Evolutionary conservation across 2,888 invertebrate species (phyloP).

Genomic region (Tachina fera): DNA sequence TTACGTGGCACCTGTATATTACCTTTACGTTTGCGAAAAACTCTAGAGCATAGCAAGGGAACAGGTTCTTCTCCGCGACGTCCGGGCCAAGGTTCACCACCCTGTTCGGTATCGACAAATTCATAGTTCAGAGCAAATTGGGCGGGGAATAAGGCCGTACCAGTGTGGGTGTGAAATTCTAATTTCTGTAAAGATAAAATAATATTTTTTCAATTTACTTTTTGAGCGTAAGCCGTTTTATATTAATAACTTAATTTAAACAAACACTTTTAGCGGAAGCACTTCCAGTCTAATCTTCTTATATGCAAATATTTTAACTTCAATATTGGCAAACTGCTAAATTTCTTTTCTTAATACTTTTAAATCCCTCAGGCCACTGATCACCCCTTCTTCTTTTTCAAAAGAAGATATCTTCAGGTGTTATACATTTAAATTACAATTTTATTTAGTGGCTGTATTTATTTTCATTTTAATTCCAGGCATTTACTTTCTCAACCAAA

Average conservation of each 20-base stretch:
- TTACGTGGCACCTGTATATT: conserved; percentile 88
- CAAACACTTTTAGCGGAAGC: too few species aligned
- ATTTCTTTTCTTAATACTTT: not conserved
- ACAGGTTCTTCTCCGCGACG: conserved; percentile 83
- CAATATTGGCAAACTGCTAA: not conserved
- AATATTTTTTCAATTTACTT: not conserved
- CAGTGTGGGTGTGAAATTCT: conserved; percentile 86
- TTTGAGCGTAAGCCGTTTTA: too few species aligned
- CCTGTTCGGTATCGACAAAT: conserved; percentile 91
- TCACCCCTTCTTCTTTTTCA: conserved; percentile 11
- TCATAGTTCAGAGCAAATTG: conserved; percentile 90
- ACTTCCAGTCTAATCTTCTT: too few species aligned
- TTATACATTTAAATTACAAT: conserved; percentile 58
- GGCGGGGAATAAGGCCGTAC: conserved; percentile 91
- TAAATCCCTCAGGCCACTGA: conserved; percentile 13
- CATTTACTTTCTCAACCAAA: conserved; percentile 20
- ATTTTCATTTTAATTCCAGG: conserved; percentile 34
- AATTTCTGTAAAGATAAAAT: conserved; percentile 80
- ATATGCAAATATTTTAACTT: not conserved
- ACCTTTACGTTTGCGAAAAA: conserved; percentile 87
- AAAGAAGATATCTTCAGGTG: conserved; percentile 42
- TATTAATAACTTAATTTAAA: not conserved
- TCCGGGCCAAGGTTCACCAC: conserved; percentile 87
- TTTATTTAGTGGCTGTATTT: conserved; percentile 42
- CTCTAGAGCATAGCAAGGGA: conserved; percentile 85